Percentiles rank a stretch among this genome's conserved stretches.
phyloP scores from a whole-genome alignment of 2,113 vertebrate species.

The Zapus hudsonius region DNA sequence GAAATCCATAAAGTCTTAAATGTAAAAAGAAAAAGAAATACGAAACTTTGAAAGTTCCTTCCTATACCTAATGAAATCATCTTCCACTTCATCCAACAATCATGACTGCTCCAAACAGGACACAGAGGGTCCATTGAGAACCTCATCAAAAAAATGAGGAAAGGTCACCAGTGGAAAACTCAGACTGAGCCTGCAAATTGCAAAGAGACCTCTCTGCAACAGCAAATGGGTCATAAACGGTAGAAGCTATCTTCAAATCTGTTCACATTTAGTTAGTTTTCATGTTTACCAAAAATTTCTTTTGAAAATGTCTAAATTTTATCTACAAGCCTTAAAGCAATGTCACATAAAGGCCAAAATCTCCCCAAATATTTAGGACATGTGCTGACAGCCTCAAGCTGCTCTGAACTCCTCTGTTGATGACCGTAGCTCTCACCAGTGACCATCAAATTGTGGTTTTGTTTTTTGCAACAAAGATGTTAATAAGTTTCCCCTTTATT shows the following conservation, averaged over 20 bases:
- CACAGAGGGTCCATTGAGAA: background rate
- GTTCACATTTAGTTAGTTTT: background rate
- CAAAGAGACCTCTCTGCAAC: background rate
- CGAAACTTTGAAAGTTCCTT: background rate
- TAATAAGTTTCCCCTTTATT: background rate
- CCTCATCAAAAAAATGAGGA: background rate
- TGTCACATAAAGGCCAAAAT: no score
- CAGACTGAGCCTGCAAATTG: no score
- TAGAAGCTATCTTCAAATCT: background rate
- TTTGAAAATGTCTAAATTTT: background rate
- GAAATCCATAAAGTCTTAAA: background rate
- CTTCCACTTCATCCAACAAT: background rate
- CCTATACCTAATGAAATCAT: background rate
- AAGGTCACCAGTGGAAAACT: background rate
- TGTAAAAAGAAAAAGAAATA: background rate
- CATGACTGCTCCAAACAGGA: background rate
- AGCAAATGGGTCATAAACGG: background rate
- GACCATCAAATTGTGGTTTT: background rate
- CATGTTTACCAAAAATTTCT: background rate
- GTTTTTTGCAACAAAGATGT: background rate
- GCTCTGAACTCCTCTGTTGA: background rate
- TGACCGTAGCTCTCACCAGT: background rate
- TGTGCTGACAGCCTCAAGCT: background rate
- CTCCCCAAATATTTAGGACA: background rate
- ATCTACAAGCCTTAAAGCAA: background rate